Percentiles rank a stretch among this genome's conserved stretches.
phyloP scores from a whole-genome alignment of 2,797 vertebrate genomes.

The Fundulus diaphanus region DNA sequence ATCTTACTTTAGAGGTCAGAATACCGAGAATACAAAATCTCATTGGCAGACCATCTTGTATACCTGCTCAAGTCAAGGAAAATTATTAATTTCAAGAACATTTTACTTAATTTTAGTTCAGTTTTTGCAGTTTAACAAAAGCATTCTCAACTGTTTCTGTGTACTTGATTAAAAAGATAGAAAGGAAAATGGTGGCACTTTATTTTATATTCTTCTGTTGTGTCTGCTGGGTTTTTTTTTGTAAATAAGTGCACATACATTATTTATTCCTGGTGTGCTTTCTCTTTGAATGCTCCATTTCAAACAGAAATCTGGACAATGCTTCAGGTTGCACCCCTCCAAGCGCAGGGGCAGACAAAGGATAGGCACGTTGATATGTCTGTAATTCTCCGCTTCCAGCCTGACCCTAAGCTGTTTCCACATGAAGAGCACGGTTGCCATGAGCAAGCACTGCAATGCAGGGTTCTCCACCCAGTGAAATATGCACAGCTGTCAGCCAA shows the following conservation, averaged over 20 bases:
- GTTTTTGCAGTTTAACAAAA: too few relatives aligned
- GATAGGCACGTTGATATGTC: conserved; percentile 26
- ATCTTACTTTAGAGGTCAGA: too few relatives aligned
- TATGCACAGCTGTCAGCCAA: conserved; percentile 69
- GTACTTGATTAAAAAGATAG: background rate
- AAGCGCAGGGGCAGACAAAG: conserved; percentile 5
- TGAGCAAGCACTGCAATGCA: conserved; percentile 71
- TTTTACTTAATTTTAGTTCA: too few relatives aligned
- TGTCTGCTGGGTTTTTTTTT: conserved; percentile 12
- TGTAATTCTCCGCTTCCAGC: conserved; percentile 49
- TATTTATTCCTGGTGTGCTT: background rate
- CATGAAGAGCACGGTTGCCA: conserved; percentile 55
- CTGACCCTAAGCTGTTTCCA: conserved; percentile 64
- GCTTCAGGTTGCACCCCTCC: conserved; percentile 20
- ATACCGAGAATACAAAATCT: too few relatives aligned
- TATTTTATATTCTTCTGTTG: background rate
- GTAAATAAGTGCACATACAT: background rate
- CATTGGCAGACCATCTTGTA: too few relatives aligned
- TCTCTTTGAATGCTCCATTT: conserved; percentile 20
- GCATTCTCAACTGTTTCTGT: conserved; percentile 25
- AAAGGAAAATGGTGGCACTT: background rate
- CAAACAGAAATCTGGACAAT: conserved; percentile 9
- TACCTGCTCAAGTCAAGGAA: too few relatives aligned
- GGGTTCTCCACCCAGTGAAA: conserved; percentile 67
- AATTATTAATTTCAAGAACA: too few relatives aligned